Conservation (phyloP, 2,888 invertebrate genomes). For the Cryptus viduatorius region DNA sequence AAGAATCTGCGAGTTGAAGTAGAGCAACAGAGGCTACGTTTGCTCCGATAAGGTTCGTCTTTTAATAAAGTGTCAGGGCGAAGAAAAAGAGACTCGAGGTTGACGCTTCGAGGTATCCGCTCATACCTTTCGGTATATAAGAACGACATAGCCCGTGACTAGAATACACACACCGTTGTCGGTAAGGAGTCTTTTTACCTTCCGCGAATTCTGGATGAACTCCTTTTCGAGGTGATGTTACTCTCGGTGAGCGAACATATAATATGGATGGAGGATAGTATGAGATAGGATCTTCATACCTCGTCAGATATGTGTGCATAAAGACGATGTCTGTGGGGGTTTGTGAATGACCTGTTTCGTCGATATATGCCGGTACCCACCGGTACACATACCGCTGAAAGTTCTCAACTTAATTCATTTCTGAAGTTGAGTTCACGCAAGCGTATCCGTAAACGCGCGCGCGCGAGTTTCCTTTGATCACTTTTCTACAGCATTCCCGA, state of each 20-base stretch:
- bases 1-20: conserved; percentile 5
- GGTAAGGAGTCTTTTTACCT: background rate
- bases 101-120: conserved; percentile 19
- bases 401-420: conserved; percentile 82
- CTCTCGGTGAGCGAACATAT: background rate
- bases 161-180: background rate
- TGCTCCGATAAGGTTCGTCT: conserved; percentile 63
- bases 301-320: background rate
- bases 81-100: conserved; percentile 42
- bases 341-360: background rate
- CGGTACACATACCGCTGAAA: conserved; percentile 75
- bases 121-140: background rate
- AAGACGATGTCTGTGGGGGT: background rate
- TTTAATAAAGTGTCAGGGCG: conserved; percentile 73
- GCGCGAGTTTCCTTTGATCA: conserved; percentile 74
- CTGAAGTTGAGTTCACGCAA: conserved; percentile 79
- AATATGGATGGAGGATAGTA: conserved; percentile 4
- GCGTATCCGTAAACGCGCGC: conserved; percentile 77
- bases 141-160: background rate
- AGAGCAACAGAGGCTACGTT: conserved; percentile 2
- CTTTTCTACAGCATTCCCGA: background rate
- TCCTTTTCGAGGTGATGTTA: conserved; percentile 1
- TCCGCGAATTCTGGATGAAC: background rate
- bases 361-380: background rate
- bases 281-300: background rate